phyloP scores from a whole-genome alignment of 2,797 vertebrate genomes.

The Acrossocheilus fasciatus region DNA sequence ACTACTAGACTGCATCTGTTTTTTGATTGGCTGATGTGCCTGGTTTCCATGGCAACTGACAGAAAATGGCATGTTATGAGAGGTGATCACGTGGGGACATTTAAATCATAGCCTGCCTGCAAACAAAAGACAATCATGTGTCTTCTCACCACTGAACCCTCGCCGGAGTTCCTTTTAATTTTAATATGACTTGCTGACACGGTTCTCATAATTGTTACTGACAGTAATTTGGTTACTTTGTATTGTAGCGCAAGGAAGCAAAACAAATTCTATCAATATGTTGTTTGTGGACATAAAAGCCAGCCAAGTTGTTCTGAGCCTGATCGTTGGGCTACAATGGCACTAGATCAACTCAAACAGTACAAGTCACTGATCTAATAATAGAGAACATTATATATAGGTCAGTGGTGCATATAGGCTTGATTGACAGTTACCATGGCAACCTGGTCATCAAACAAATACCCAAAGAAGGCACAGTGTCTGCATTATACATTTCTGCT shows the following conservation, averaged over 20 bases:
- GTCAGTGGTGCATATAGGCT: background rate
- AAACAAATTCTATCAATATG: background rate
- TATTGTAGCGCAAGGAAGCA: background rate
- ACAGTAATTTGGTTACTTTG: background rate
- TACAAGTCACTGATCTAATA: too few relatives aligned
- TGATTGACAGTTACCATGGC: conserved; percentile 50
- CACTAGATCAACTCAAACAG: background rate
- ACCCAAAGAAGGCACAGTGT: background rate
- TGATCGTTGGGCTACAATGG: background rate
- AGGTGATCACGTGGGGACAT: conserved; percentile 33
- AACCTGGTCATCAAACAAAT: conserved; percentile 50
- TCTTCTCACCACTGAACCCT: background rate
- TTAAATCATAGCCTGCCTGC: conserved; percentile 47
- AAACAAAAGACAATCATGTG: conserved; percentile 44
- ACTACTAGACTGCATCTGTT: conserved; percentile 1
- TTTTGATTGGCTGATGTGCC: conserved; percentile 36
- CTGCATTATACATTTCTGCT: background rate
- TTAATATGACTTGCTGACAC: background rate
- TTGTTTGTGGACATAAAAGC: background rate
- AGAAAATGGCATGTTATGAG: conserved; percentile 52
- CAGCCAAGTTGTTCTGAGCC: background rate
- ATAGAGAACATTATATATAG: too few relatives aligned
- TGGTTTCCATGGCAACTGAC: conserved; percentile 66
- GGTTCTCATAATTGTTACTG: background rate
- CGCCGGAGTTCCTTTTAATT: background rate